Conservation (phyloP, 2,797 vertebrate species). For the Sparus aurata region DNA sequence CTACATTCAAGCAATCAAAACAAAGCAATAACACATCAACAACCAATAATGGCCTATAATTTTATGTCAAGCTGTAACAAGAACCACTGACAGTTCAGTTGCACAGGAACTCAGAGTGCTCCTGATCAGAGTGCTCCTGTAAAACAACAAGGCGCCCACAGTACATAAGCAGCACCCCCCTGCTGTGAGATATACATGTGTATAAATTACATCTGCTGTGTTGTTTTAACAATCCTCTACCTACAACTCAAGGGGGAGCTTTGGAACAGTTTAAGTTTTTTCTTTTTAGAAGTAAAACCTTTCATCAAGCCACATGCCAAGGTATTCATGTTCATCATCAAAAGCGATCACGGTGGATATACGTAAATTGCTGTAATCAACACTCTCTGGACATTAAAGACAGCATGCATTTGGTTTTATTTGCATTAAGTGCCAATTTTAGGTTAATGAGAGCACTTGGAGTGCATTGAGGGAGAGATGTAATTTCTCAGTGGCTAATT, state of each 20-base stretch:
- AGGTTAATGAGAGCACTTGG: slow-evolving; percentile 31
- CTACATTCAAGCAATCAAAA: not conserved
- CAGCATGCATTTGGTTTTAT: slow-evolving; percentile 30
- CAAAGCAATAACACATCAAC: not conserved
- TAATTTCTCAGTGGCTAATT: slow-evolving; percentile 20
- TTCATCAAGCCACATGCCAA: not conserved
- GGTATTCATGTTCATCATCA: slow-evolving; percentile 12
- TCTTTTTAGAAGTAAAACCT: not conserved
- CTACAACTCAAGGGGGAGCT: not conserved
- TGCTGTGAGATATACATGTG: not conserved
- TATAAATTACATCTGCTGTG: slow-evolving; percentile 11
- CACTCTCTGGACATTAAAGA: slow-evolving; percentile 1
- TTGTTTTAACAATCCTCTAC: not conserved
- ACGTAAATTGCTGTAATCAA: slow-evolving; percentile 20
- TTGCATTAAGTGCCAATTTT: slow-evolving; percentile 18
- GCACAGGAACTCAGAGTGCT: not conserved
- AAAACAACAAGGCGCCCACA: not conserved
- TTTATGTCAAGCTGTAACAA: not conserved
- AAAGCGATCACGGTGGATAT: not conserved
- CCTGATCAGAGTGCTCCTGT: not conserved
- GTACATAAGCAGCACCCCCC: not conserved
- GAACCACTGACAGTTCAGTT: not conserved
- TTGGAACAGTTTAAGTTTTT: not conserved
- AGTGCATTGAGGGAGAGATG: slow-evolving; percentile 16
- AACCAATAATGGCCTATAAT: not conserved